Percentiles rank a stretch among this genome's conserved stretches.
These are phyloP conservation scores for Pluvialis apricaria DNA, from an alignment of 2,113 vertebrate species.

Conservation along the genomic window DNA sequence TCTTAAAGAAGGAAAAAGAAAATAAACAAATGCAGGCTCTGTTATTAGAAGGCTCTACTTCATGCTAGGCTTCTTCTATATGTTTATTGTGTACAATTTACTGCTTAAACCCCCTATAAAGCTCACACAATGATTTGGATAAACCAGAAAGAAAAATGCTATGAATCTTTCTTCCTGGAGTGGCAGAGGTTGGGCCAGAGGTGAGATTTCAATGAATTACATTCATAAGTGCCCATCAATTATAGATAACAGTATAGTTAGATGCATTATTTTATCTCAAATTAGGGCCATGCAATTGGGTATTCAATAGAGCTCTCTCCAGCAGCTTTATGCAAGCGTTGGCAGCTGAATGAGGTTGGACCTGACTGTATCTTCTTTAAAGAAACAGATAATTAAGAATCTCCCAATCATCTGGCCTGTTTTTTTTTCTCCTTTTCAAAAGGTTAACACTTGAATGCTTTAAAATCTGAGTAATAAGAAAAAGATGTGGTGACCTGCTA, in stretches of 20 bases:
- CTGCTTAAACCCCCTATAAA: constrained; percentile 8
- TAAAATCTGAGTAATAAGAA: constrained; percentile 70
- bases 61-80: constrained; percentile 25
- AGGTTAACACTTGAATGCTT: constrained; percentile 84
- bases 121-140: constrained; percentile 58
- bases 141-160: constrained; percentile 55
- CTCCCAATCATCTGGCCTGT: constrained; percentile 76
- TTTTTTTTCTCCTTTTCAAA: constrained; percentile 74
- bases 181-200: constrained; percentile 78
- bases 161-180: constrained; percentile 65
- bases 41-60: constrained; percentile 38
- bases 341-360: constrained; percentile 66
- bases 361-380: constrained; percentile 72
- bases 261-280: constrained; percentile 85
- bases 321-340: constrained; percentile 62
- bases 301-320: constrained; percentile 67
- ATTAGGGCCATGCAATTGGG: constrained; percentile 78
- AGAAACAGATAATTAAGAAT: constrained; percentile 86
- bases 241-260: constrained; percentile 86
- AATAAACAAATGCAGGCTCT: constrained; percentile 10
- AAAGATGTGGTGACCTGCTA: constrained; percentile 62
- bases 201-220: constrained; percentile 89
- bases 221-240: constrained; percentile 83
- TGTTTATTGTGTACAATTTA: constrained; percentile 60
- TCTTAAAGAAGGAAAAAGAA: not conserved